Evolutionary conservation across 2,797 vertebrate genomes (phyloP).

Genomic region (Hirundo rustica): DNA sequence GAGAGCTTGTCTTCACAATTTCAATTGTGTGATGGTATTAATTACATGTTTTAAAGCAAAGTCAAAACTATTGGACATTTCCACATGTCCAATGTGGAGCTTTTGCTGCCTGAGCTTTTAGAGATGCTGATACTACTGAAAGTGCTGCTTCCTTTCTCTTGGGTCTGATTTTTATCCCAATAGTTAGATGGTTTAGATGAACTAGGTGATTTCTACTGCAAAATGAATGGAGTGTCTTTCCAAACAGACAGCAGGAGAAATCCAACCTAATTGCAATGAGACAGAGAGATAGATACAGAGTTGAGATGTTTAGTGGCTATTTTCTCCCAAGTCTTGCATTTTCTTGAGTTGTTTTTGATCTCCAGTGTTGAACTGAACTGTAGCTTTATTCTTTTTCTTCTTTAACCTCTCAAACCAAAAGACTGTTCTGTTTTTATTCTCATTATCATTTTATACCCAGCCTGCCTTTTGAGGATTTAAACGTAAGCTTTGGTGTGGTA

Average conservation of each 20-base stretch:
- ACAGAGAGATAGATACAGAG: not conserved
- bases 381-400: not conserved
- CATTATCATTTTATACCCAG: fast-evolving
- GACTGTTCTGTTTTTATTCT: not conserved
- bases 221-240: not conserved
- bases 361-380: not conserved
- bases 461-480: not conserved
- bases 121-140: not conserved
- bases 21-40: not conserved
- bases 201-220: not conserved
- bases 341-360: not conserved
- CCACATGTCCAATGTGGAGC: too few relatives aligned
- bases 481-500: not conserved
- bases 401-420: not conserved
- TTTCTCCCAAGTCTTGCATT: not conserved
- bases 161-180: not conserved
- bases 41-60: not conserved
- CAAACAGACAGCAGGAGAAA: not conserved
- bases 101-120: not conserved
- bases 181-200: not conserved
- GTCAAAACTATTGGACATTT: not conserved
- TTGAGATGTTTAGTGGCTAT: not conserved
- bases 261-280: not conserved
- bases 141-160: not conserved
- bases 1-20: not conserved